phyloP scores from a whole-genome alignment of 2,113 vertebrate species.

The Coryphaenoides rupestris region DNA sequence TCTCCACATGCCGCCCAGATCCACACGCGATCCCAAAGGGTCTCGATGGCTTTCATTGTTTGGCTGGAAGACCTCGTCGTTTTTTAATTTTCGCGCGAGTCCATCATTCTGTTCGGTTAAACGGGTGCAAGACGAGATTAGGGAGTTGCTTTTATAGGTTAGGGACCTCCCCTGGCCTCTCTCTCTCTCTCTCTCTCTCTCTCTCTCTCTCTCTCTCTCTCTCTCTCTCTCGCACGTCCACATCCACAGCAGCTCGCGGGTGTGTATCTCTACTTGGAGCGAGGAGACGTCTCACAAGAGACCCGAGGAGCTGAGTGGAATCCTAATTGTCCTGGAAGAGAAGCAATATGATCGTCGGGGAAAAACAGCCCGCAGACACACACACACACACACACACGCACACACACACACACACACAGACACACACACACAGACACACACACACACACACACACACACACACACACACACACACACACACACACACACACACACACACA shows the following conservation, averaged over 20 bases:
- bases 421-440: conserved; percentile 4
- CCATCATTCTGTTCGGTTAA: no score
- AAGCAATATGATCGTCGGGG: conserved; percentile 37
- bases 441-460: background rate
- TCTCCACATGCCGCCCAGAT: no score
- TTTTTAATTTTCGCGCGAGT: no score
- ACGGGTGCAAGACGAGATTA: no score
- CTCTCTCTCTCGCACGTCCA: conserved; percentile 12
- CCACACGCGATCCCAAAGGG: no score
- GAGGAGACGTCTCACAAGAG: conserved; percentile 51
- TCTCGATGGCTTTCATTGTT: no score
- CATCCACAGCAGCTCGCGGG: conserved; percentile 39
- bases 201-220: background rate
- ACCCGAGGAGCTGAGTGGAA: conserved; percentile 34
- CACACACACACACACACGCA: background rate
- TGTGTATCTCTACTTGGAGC: conserved; percentile 56
- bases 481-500: no score
- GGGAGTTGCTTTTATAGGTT: no score
- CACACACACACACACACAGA: conserved; percentile 4
- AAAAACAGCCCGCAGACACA: conserved; percentile 37
- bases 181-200: no score
- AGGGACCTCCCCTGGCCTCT: no score
- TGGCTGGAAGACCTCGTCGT: no score
- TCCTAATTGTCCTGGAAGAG: conserved; percentile 48
- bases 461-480: no score